Conservation (phyloP, 30 jellyfish, hydroid and myxozoan genomes). For the Aurelia aurita complex sp. Pacific region DNA sequence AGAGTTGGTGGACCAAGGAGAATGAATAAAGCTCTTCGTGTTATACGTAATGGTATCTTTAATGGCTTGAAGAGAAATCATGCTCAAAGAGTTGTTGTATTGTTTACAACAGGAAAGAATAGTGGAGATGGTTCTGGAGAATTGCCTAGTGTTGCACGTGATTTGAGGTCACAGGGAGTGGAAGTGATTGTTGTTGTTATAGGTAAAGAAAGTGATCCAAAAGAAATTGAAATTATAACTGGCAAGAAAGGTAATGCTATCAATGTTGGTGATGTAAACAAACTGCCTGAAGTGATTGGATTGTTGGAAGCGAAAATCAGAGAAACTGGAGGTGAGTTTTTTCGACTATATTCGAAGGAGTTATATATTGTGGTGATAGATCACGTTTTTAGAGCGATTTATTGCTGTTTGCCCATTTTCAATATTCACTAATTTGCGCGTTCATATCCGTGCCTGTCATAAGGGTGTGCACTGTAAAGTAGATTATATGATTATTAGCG, state of each 20-base stretch:
- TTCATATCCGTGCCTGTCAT: too few relatives aligned
- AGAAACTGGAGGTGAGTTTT: conserved; percentile 48
- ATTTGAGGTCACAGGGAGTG: conserved; percentile 61
- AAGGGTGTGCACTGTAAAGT: too few relatives aligned
- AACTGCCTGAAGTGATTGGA: conserved; percentile 56
- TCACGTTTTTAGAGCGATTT: too few relatives aligned
- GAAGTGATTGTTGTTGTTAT: conserved; percentile 67
- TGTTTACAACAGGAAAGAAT: conserved; percentile 74
- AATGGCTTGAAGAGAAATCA: neutral
- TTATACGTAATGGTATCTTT: conserved; percentile 40
- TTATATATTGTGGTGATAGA: too few relatives aligned
- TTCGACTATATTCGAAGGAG: too few relatives aligned
- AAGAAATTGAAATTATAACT: conserved; percentile 27
- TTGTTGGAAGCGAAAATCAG: conserved; percentile 57
- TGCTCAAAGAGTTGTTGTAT: conserved; percentile 22
- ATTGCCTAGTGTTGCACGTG: conserved; percentile 43
- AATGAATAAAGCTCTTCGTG: conserved; percentile 67
- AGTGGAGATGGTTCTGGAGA: conserved; percentile 48
- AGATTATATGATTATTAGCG: too few relatives aligned
- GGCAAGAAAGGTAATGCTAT: conserved; percentile 36
- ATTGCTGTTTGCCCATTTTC: neutral
- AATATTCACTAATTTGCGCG: neutral
- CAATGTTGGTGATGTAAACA: conserved; percentile 33
- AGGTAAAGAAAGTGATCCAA: conserved; percentile 43
- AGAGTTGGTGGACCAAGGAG: conserved; percentile 79